These are phyloP conservation scores for Drosophila lacicola DNA, from an alignment of 2,888 invertebrate genomes.

Conservation along the genomic window DNA sequence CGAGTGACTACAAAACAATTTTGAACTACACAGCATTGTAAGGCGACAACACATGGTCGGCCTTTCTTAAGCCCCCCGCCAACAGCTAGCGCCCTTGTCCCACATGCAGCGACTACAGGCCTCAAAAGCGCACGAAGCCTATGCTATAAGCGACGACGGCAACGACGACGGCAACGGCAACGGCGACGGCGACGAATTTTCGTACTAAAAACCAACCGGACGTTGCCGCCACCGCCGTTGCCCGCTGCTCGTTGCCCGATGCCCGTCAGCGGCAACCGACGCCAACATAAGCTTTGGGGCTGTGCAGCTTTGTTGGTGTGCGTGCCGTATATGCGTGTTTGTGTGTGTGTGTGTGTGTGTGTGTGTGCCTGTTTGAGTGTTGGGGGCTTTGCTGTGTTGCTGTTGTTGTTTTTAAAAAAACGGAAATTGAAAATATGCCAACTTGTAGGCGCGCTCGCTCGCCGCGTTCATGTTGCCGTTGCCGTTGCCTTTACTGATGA, in stretches of 20 bases:
- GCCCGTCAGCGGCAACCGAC: constrained; percentile 30
- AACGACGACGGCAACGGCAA: constrained; percentile 20
- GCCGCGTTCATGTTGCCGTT: constrained; percentile 44
- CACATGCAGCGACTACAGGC: constrained; percentile 56
- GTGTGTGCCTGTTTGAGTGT: constrained; percentile 37
- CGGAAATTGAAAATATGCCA: constrained; percentile 85
- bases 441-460: constrained; percentile 83
- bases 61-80: constrained; percentile 45
- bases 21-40: constrained; percentile 57
- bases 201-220: constrained; percentile 79
- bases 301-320: constrained; percentile 55
- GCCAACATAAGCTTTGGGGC: constrained; percentile 72
- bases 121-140: constrained; percentile 61
- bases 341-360: constrained; percentile 30
- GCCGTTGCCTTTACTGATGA: constrained; percentile 14
- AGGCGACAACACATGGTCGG: constrained; percentile 65
- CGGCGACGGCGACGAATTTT: constrained; percentile 62
- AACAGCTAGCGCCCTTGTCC: constrained; percentile 41
- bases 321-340: constrained; percentile 8
- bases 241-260: constrained; percentile 30
- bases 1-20: constrained; percentile 34
- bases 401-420: constrained; percentile 68
- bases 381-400: constrained; percentile 48
- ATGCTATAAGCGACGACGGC: constrained; percentile 50
- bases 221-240: constrained; percentile 70